phyloP scores from a whole-genome alignment of 2,888 invertebrate species.

The Psylliodes chrysocephalus region DNA sequence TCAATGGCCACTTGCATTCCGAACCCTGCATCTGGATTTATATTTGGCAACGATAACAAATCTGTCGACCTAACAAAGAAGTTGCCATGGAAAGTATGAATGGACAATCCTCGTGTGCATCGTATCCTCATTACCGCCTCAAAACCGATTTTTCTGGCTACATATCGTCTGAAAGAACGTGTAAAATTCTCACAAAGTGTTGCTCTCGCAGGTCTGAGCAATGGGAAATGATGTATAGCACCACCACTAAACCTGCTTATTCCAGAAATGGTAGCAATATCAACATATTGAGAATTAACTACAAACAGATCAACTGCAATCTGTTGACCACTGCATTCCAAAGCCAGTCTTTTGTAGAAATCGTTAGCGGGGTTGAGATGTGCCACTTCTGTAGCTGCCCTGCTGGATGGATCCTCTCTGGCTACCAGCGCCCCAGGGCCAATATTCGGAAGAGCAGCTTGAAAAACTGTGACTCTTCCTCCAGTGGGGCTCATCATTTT shows the following conservation, averaged over 20 bases:
- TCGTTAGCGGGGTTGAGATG: conserved; percentile 95
- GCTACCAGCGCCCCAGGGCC: conserved; percentile 89
- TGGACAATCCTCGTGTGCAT: conserved; percentile 91
- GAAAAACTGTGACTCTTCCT: conserved; percentile 94
- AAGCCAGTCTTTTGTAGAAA: conserved; percentile 94
- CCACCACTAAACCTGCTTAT: conserved; percentile 93
- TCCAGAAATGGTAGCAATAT: conserved; percentile 92
- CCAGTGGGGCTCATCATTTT: conserved; percentile 94
- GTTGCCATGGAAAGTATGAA: conserved; percentile 99
- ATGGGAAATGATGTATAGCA: conserved; percentile 90
- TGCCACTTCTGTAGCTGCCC: conserved; percentile 83
- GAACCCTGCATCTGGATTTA: conserved; percentile 97
- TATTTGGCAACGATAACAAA: conserved; percentile 93
- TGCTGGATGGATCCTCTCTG: conserved; percentile 89
- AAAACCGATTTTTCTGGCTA: conserved; percentile 97
- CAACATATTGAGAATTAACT: conserved; percentile 91
- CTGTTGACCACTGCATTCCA: conserved; percentile 97
- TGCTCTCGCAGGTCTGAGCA: conserved; percentile 79
- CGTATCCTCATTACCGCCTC: conserved; percentile 98
- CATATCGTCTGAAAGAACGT: conserved; percentile 84
- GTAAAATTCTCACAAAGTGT: conserved; percentile 80
- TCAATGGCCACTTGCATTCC: conserved; percentile 98
- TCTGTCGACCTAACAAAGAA: conserved; percentile 99
- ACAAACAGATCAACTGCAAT: conserved; percentile 96
- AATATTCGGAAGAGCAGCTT: conserved; percentile 85